These are phyloP conservation scores for Gobius niger DNA, from an alignment of 2,113 vertebrate genomes.

Conservation along the genomic window DNA sequence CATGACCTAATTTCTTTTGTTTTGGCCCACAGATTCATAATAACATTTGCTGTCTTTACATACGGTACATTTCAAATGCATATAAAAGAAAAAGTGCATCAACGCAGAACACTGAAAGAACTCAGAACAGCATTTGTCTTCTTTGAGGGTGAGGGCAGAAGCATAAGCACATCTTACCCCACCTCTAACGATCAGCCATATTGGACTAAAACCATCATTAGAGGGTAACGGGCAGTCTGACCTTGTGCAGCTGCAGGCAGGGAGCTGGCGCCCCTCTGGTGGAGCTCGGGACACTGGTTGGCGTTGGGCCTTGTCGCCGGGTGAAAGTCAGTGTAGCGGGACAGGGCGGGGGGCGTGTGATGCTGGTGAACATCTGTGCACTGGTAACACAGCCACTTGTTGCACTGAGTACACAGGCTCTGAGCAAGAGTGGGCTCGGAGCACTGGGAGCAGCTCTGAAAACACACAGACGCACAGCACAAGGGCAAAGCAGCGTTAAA, in stretches of 20 bases:
- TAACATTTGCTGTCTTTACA: too few species aligned
- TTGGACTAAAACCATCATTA: background rate
- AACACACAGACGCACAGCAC: background rate
- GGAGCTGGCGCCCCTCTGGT: constrained; percentile 58
- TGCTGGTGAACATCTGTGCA: constrained; percentile 82
- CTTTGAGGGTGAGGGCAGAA: too few species aligned
- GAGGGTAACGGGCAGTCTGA: constrained; percentile 23
- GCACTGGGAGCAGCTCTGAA: constrained; percentile 78
- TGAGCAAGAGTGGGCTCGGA: constrained; percentile 73
- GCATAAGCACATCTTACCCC: too few species aligned
- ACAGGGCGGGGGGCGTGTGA: constrained; percentile 35
- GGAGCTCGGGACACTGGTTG: constrained; percentile 58
- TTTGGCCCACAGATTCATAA: too few species aligned
- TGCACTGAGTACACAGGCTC: constrained; percentile 80
- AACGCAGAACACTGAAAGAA: too few species aligned
- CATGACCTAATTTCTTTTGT: too few species aligned
- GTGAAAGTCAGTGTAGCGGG: constrained; percentile 61
- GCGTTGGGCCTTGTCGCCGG: constrained; percentile 57
- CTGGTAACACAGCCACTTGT: constrained; percentile 82
- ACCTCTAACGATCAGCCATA: background rate
- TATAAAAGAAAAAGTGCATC: too few species aligned
- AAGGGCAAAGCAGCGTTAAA: constrained; percentile 12
- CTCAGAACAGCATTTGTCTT: too few species aligned
- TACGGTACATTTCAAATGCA: too few species aligned
- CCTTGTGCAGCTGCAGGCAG: constrained; percentile 60